These are phyloP conservation scores for Arenicola marina DNA, from an alignment of 2,888 invertebrate genomes.

Conservation along the genomic window DNA sequence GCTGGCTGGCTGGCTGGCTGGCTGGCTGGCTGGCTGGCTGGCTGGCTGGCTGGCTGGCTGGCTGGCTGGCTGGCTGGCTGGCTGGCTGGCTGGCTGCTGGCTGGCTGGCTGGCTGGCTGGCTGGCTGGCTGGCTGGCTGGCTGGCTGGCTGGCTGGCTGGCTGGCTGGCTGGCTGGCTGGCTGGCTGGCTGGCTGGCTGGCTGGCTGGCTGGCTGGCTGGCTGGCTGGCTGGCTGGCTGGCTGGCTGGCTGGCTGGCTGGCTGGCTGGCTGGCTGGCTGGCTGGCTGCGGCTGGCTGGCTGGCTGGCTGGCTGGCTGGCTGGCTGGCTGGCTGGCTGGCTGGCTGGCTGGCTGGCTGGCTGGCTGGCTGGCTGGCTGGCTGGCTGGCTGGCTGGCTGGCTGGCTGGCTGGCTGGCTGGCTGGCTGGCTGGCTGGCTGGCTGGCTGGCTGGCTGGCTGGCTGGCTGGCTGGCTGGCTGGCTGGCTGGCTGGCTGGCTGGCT, in stretches of 20 bases:
- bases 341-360: slow-evolving; percentile 1
- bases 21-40: slow-evolving; percentile 1
- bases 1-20: slow-evolving; percentile 1
- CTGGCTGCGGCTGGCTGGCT: too few relatives aligned
- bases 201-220: slow-evolving; percentile 1
- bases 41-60: slow-evolving; percentile 1
- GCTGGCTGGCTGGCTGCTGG: too few relatives aligned
- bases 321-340: slow-evolving; percentile 1
- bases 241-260: slow-evolving; percentile 1
- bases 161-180: slow-evolving; percentile 1
- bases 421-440: slow-evolving; percentile 1
- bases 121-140: slow-evolving; percentile 1
- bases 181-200: slow-evolving; percentile 1
- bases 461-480: slow-evolving; percentile 1
- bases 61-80: slow-evolving; percentile 1
- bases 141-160: slow-evolving; percentile 1
- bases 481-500: slow-evolving; percentile 1
- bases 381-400: slow-evolving; percentile 1
- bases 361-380: slow-evolving; percentile 1
- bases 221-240: slow-evolving; percentile 1
- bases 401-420: slow-evolving; percentile 1
- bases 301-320: slow-evolving; percentile 1
- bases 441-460: slow-evolving; percentile 1
- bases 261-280: slow-evolving; percentile 1
- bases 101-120: slow-evolving; percentile 1